Evolutionary conservation across 2,888 invertebrate genomes (phyloP).

Genomic region (Apamea monoglypha): DNA sequence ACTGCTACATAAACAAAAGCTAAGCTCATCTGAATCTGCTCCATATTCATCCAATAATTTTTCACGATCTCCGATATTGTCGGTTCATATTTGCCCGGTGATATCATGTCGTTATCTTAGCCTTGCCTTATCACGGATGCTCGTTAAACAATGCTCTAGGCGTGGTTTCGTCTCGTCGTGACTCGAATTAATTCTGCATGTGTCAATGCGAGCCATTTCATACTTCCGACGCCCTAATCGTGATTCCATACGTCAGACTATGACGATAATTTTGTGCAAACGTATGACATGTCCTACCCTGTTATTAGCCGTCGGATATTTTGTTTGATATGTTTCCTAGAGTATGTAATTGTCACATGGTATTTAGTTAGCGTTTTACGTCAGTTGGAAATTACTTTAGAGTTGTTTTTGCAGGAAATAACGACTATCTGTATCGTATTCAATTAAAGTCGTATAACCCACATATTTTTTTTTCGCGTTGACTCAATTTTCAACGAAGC

Average conservation of each 20-base stretch:
- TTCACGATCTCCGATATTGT: slow-evolving; percentile 32
- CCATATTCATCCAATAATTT: slow-evolving; percentile 27
- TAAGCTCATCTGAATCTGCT: slow-evolving; percentile 21
- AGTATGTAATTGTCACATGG: slow-evolving; percentile 51
- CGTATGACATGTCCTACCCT: slow-evolving; percentile 58
- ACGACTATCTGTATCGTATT: slow-evolving; percentile 4
- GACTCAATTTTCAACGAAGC: neutral
- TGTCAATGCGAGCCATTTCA: slow-evolving; percentile 81
- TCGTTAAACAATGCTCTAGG: slow-evolving; percentile 85
- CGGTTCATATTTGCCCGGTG: slow-evolving; percentile 75
- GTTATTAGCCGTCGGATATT: slow-evolving; percentile 57
- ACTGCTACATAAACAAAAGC: slow-evolving; percentile 4
- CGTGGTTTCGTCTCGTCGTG: slow-evolving; percentile 84
- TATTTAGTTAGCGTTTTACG: slow-evolving; percentile 39
- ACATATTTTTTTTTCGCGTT: neutral
- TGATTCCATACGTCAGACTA: slow-evolving; percentile 72
- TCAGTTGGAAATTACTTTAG: slow-evolving; percentile 40
- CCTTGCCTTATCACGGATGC: slow-evolving; percentile 83
- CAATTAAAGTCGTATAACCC: neutral
- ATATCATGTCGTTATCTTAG: slow-evolving; percentile 78
- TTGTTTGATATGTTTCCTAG: slow-evolving; percentile 60
- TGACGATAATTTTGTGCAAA: slow-evolving; percentile 62
- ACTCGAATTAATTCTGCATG: slow-evolving; percentile 85
- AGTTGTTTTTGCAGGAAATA: slow-evolving; percentile 25
- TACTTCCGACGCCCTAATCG: slow-evolving; percentile 83